Percentiles rank a stretch among this genome's conserved stretches.
Conservation (phyloP, 2,888 invertebrate species). For the Anodontia alba region DNA sequence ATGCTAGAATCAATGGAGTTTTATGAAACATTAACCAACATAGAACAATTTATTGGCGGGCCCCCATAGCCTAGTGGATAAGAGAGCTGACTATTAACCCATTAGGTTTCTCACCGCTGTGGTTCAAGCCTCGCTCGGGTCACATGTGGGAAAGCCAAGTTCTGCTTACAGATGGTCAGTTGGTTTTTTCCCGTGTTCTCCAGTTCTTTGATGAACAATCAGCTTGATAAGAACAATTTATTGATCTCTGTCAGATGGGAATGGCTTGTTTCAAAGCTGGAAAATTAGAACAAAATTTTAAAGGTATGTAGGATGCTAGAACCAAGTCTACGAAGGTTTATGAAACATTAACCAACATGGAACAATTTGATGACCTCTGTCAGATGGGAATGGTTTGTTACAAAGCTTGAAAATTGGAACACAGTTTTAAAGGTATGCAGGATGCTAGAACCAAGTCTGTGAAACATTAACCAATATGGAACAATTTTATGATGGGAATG, state of each 20-base stretch:
- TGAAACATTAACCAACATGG: background rate
- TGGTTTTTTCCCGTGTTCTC: too few species aligned
- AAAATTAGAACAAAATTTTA: slow-evolving; percentile 68
- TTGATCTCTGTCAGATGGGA: slow-evolving; percentile 89
- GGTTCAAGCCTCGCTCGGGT: too few species aligned
- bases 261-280: slow-evolving; percentile 88
- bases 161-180: too few species aligned
- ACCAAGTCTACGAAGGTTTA: slow-evolving; percentile 90
- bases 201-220: too few species aligned
- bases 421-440: slow-evolving; percentile 74
- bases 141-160: too few species aligned
- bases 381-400: slow-evolving; percentile 92
- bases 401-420: slow-evolving; percentile 67
- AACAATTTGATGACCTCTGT: slow-evolving; percentile 85
- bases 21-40: slow-evolving; percentile 82
- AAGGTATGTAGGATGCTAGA: slow-evolving; percentile 69
- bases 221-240: too few species aligned
- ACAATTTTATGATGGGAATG: slow-evolving; percentile 85
- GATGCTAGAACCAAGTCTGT: slow-evolving; percentile 86
- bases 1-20: slow-evolving; percentile 89
- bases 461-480: background rate
- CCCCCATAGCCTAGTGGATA: too few species aligned
- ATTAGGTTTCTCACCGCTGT: too few species aligned
- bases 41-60: too few species aligned
- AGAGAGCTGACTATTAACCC: too few species aligned